These are phyloP conservation scores for Pseudobourletiella spinata DNA, from an alignment of 1,140 invertebrate species.

Conservation along the genomic window DNA sequence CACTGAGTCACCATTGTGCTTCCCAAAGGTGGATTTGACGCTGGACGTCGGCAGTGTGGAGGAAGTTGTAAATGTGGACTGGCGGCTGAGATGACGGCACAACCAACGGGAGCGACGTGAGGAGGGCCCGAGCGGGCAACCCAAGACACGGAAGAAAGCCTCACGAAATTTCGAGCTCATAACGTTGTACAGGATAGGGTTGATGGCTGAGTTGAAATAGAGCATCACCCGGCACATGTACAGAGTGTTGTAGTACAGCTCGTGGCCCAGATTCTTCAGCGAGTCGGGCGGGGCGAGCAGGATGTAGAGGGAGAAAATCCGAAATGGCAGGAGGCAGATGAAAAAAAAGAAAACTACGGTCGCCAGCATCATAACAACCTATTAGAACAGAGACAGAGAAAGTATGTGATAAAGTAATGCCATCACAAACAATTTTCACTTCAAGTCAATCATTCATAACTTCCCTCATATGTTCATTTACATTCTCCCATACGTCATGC, in stretches of 20 bases:
- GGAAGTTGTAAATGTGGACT: constrained; percentile 38
- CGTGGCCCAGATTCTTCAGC: constrained; percentile 57
- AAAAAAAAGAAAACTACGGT: constrained; percentile 87
- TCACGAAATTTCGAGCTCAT: constrained; percentile 86
- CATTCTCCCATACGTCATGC: no score
- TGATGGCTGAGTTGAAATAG: constrained; percentile 80
- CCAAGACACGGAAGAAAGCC: constrained; percentile 54
- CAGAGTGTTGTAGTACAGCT: constrained; percentile 71
- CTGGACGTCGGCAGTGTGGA: constrained; percentile 32
- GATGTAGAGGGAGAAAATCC: constrained; percentile 74
- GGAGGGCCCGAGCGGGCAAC: constrained; percentile 26
- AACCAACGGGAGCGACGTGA: constrained; percentile 27
- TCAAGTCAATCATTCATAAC: background rate
- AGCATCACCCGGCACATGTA: constrained; percentile 78
- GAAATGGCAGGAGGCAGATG: constrained; percentile 75
- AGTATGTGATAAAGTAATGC: no score
- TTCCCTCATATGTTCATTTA: no score
- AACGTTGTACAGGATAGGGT: constrained; percentile 80
- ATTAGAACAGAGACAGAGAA: constrained; percentile 32
- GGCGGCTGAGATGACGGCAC: constrained; percentile 36
- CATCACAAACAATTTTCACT: background rate
- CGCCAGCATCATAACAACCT: constrained; percentile 75
- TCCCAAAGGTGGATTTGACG: constrained; percentile 19
- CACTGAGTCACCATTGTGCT: constrained; percentile 24
- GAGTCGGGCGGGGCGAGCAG: constrained; percentile 60